phyloP scores from a whole-genome alignment of 2,797 vertebrate species.

The Brachyalestes nurse region DNA sequence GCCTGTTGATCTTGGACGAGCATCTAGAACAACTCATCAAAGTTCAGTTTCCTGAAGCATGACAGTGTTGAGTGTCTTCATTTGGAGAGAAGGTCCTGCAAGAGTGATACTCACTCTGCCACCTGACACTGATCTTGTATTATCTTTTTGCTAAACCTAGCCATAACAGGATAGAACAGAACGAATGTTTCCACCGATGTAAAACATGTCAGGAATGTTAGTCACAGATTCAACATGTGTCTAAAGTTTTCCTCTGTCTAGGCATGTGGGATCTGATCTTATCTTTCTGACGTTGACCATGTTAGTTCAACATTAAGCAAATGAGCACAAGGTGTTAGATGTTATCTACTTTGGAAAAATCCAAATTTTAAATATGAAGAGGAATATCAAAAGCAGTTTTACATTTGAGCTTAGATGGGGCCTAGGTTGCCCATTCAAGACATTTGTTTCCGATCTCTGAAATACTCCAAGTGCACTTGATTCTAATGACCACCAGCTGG shows the following conservation, averaged over 20 bases:
- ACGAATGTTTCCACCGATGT: not conserved
- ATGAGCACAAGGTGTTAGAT: not conserved
- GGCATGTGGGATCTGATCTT: slow-evolving; percentile 8
- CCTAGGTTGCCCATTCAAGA: not conserved
- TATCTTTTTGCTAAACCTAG: not conserved
- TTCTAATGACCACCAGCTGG: not conserved
- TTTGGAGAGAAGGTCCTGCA: not conserved
- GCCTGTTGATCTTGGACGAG: slow-evolving; percentile 21
- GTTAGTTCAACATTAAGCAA: slow-evolving; percentile 13
- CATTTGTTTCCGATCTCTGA: not conserved
- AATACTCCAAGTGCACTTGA: slow-evolving; percentile 15
- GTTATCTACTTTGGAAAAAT: not conserved
- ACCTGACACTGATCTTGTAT: not conserved
- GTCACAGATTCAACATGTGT: not conserved
- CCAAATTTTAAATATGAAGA: not conserved
- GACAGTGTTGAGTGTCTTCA: not conserved
- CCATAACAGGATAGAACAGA: not conserved
- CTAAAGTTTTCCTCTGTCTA: not conserved
- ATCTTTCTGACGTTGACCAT: not conserved
- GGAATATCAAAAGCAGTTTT: not conserved
- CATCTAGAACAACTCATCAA: slow-evolving; percentile 44
- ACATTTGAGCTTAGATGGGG: not conserved
- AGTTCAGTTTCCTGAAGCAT: slow-evolving; percentile 4
- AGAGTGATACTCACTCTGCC: not conserved
- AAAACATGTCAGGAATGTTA: not conserved